A percentile compares a stretch with the other conserved stretches of the same genome.
Evolutionary conservation across 2,113 vertebrate species (phyloP).

Genomic region (Austrofundulus limnaeus): DNA sequence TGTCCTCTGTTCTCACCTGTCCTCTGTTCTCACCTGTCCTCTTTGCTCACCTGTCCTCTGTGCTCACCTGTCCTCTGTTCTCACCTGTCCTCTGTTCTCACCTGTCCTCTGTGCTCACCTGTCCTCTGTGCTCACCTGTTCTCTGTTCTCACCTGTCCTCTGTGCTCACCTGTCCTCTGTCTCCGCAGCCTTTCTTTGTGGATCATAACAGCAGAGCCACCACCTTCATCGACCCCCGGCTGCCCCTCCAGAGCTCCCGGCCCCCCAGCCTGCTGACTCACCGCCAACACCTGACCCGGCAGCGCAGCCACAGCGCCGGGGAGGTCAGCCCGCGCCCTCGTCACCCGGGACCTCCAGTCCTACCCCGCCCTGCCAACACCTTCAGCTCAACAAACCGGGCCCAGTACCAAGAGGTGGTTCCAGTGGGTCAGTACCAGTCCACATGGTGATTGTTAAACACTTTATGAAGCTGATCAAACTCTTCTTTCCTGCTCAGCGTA

Average conservation of each 20-base stretch:
- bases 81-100: too few species aligned
- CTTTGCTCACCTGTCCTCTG: too few species aligned
- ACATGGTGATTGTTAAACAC: too few species aligned
- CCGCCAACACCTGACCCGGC: constrained; percentile 91
- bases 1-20: too few species aligned
- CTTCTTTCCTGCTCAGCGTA: constrained; percentile 82
- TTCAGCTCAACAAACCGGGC: constrained; percentile 91
- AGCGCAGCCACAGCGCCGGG: constrained; percentile 96
- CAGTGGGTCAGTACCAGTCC: constrained; percentile 86
- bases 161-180: too few species aligned
- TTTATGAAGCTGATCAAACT: neutral
- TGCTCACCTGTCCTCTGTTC: too few species aligned
- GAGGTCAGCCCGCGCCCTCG: constrained; percentile 86
- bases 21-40: too few species aligned
- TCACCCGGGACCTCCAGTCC: constrained; percentile 85
- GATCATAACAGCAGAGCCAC: constrained; percentile 98
- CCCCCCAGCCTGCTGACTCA: constrained; percentile 91
- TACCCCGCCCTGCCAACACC: constrained; percentile 91
- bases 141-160: too few species aligned
- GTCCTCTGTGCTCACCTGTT: too few species aligned
- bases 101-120: too few species aligned
- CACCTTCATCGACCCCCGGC: constrained; percentile 96
- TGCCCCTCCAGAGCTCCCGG: constrained; percentile 92
- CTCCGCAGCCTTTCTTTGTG: constrained; percentile 91
- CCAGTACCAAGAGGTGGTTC: constrained; percentile 94